A percentile compares a stretch with the other conserved stretches of the same genome.
phyloP scores from a whole-genome alignment of 2,888 invertebrate species.

The Caenorhabditis zanzibari region DNA sequence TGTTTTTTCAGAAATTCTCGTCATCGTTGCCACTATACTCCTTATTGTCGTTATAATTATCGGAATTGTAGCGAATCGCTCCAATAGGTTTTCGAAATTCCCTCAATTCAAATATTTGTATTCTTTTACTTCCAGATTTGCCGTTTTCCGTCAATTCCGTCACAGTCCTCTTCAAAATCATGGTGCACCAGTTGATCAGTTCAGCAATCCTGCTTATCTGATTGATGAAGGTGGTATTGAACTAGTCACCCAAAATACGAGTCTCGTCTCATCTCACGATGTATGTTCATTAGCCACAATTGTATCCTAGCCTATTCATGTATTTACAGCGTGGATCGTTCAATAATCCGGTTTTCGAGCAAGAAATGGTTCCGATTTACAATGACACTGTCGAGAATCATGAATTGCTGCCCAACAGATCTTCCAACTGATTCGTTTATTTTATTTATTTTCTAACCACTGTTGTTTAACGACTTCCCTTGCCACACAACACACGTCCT shows the following conservation, averaged over 20 bases:
- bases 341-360: slow-evolving; percentile 75
- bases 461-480: slow-evolving; percentile 11
- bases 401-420: slow-evolving; percentile 47
- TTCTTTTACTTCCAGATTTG: slow-evolving; percentile 22
- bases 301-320: neutral
- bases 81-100: slow-evolving; percentile 35
- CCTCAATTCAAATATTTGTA: neutral
- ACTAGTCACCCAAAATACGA: slow-evolving; percentile 62
- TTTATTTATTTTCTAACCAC: neutral
- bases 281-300: slow-evolving; percentile 4
- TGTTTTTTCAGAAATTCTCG: slow-evolving; percentile 29
- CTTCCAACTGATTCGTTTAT: slow-evolving; percentile 23
- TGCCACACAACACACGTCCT: slow-evolving; percentile 7
- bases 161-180: slow-evolving; percentile 65
- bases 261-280: slow-evolving; percentile 61
- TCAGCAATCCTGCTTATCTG: slow-evolving; percentile 70
- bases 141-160: slow-evolving; percentile 67
- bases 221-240: slow-evolving; percentile 69
- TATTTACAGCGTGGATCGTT: slow-evolving; percentile 70
- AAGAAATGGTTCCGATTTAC: slow-evolving; percentile 71
- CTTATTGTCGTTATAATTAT: slow-evolving; percentile 32
- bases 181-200: slow-evolving; percentile 63
- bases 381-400: slow-evolving; percentile 72
- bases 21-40: slow-evolving; percentile 18
- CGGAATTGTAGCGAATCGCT: slow-evolving; percentile 35